A percentile compares a stretch with the other conserved stretches of the same genome.
Evolutionary conservation across 2,113 vertebrate genomes (phyloP).

Genomic region (Amia ocellicauda): DNA sequence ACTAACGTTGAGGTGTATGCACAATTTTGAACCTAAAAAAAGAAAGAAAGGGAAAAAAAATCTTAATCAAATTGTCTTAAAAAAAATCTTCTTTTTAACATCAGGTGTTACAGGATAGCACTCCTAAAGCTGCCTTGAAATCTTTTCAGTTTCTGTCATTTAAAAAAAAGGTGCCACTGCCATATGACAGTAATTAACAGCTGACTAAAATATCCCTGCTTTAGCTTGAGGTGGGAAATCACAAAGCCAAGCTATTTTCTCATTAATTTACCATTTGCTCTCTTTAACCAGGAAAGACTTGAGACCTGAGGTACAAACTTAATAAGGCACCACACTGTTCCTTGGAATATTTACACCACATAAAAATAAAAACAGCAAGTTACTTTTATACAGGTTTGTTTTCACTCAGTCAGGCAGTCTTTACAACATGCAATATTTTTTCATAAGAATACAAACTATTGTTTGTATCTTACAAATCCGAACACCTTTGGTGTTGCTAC

Average conservation of each 20-base stretch:
- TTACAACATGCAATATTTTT: too few relatives aligned
- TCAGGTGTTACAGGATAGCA: conserved; percentile 69
- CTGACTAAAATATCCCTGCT: conserved; percentile 94
- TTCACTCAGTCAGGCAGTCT: conserved; percentile 68
- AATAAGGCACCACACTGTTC: conserved; percentile 73
- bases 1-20: too few relatives aligned
- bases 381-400: conserved; percentile 76
- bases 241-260: conserved; percentile 82
- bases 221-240: conserved; percentile 89
- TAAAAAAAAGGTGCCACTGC: conserved; percentile 78
- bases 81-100: conserved; percentile 36
- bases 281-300: conserved; percentile 69
- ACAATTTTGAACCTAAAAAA: neutral
- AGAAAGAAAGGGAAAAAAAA: too few relatives aligned
- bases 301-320: conserved; percentile 72
- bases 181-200: conserved; percentile 95
- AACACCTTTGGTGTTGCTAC: conserved; percentile 35
- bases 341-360: conserved; percentile 67
- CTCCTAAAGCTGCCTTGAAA: conserved; percentile 64
- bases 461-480: too few relatives aligned
- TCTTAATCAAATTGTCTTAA: neutral
- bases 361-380: conserved; percentile 63
- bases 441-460: too few relatives aligned
- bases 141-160: conserved; percentile 69
- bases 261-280: conserved; percentile 84